Conservation (phyloP, 2,113 vertebrate species). For the Cathartes aura region DNA sequence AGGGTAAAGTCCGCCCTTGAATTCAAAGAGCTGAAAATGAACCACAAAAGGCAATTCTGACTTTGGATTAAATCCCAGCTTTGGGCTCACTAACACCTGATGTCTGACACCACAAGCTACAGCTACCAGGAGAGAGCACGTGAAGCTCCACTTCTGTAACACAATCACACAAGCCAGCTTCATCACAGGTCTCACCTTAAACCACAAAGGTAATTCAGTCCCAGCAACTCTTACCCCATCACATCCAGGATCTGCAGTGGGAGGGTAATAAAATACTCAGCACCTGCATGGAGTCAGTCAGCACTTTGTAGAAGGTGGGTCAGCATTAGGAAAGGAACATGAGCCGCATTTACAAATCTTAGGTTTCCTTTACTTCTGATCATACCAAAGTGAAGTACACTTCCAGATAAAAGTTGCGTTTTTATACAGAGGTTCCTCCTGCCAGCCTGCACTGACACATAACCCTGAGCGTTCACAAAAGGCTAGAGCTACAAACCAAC, state of each 20-base stretch:
- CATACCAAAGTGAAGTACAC: rapidly evolving
- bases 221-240: neutral
- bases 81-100: neutral
- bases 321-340: neutral
- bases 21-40: slow-evolving; percentile 12
- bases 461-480: neutral
- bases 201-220: neutral
- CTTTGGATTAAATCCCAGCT: neutral
- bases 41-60: neutral
- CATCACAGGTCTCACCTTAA: neutral
- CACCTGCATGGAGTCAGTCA: neutral
- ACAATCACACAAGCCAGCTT: neutral
- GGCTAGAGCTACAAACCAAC: neutral
- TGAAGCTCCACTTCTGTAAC: neutral
- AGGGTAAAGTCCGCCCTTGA: neutral
- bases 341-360: neutral
- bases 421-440: neutral
- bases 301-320: neutral
- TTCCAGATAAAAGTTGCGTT: neutral
- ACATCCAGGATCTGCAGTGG: neutral
- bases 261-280: neutral
- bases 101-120: neutral
- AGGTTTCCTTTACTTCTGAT: neutral
- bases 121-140: neutral
- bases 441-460: neutral